phyloP scores from a whole-genome alignment of 2,113 vertebrate genomes.

The Gallinago jamesoni region DNA sequence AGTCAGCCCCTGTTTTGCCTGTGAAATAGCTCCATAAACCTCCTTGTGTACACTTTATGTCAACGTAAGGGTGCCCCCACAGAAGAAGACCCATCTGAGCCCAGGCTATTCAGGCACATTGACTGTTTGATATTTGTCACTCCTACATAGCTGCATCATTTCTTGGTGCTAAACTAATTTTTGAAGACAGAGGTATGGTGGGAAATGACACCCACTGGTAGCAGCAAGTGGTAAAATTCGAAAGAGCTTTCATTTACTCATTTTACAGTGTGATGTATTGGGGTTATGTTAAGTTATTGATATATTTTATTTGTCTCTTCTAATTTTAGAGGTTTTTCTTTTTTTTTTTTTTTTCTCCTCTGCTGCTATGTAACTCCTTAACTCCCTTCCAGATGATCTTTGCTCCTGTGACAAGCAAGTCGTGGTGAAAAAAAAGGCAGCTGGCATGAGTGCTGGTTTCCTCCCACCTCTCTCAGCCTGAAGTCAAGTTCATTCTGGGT shows the following conservation, averaged over 20 bases:
- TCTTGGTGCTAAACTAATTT: slow-evolving; percentile 10
- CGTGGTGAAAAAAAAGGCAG: neutral
- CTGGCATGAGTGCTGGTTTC: neutral
- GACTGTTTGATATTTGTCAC: slow-evolving; percentile 14
- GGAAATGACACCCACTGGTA: slow-evolving; percentile 33
- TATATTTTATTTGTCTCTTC: neutral
- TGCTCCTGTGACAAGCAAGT: neutral
- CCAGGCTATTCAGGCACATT: neutral
- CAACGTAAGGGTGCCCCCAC: neutral
- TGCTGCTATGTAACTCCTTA: neutral
- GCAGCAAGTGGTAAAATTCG: neutral
- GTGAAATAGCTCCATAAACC: neutral
- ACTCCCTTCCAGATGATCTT: neutral
- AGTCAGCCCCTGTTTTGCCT: neutral
- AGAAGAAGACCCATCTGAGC: neutral
- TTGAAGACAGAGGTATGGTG: neutral
- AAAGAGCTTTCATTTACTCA: neutral
- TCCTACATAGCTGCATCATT: slow-evolving; percentile 6
- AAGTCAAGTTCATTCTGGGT: neutral
- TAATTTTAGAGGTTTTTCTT: neutral
- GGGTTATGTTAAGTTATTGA: slow-evolving; percentile 25
- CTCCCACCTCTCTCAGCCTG: neutral
- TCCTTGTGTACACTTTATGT: accelerated
- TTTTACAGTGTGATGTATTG: neutral
- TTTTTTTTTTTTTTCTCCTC: neutral